Percentiles rank a stretch among this genome's conserved stretches.
Conservation (phyloP, 2,113 vertebrate genomes). For the cat (Felis catus) region F.catus_Fca126_mat1.0 CM031418.1:121577501-121578000, state of each 20-base stretch:
- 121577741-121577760: neutral
- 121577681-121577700: neutral
- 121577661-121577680: neutral
- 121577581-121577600: neutral
- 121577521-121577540: neutral
- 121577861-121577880: neutral
- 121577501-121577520: neutral
- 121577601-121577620: neutral
- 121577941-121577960: neutral
- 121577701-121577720: neutral
- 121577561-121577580: neutral
- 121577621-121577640: neutral
- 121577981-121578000: neutral
- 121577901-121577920: neutral
- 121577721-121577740: neutral
- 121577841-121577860: neutral
- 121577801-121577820: neutral
- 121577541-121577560: neutral
- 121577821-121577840: neutral
- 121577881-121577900: neutral
- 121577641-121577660: neutral
- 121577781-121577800: neutral
- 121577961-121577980: neutral
- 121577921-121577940: neutral
- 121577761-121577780: neutral